phyloP scores from a whole-genome alignment of 2,888 invertebrate genomes.

The Papilio protenor region DNA sequence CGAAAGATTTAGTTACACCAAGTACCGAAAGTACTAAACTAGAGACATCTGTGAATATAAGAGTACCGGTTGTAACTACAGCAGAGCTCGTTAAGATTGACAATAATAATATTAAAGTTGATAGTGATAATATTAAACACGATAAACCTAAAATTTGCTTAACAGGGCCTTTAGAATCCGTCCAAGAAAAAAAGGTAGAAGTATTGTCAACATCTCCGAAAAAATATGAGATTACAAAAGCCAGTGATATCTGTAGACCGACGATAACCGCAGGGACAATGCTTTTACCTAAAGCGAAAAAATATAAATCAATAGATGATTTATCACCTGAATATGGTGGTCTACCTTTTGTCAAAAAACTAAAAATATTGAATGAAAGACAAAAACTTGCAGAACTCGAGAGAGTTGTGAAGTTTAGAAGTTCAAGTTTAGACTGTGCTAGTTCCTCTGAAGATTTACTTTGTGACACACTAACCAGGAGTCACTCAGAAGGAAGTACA shows the following conservation, averaged over 20 bases:
- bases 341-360: slow-evolving; percentile 93
- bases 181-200: slow-evolving; percentile 78
- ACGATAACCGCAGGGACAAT: slow-evolving; percentile 57
- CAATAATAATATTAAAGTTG: slow-evolving; percentile 75
- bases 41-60: slow-evolving; percentile 66
- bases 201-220: slow-evolving; percentile 76
- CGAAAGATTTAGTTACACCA: slow-evolving; percentile 55
- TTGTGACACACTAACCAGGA: slow-evolving; percentile 87
- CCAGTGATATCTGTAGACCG: slow-evolving; percentile 56
- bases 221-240: slow-evolving; percentile 59
- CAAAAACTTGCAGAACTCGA: slow-evolving; percentile 94
- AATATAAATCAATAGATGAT: slow-evolving; percentile 93
- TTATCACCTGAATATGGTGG: slow-evolving; percentile 94
- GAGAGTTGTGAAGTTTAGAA: slow-evolving; percentile 89
- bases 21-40: slow-evolving; percentile 48
- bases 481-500: slow-evolving; percentile 92
- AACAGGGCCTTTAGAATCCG: slow-evolving; percentile 76
- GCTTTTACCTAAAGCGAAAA: slow-evolving; percentile 82
- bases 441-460: slow-evolving; percentile 85
- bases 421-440: slow-evolving; percentile 91
- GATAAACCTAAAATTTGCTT: slow-evolving; percentile 75
- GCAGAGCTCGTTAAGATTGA: slow-evolving; percentile 80
- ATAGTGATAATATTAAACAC: slow-evolving; percentile 68
- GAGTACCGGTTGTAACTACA: slow-evolving; percentile 73
- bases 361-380: slow-evolving; percentile 94